Evolutionary conservation across 1,140 invertebrate species (phyloP).

Genomic region (Ostrea denselamellosa): DNA sequence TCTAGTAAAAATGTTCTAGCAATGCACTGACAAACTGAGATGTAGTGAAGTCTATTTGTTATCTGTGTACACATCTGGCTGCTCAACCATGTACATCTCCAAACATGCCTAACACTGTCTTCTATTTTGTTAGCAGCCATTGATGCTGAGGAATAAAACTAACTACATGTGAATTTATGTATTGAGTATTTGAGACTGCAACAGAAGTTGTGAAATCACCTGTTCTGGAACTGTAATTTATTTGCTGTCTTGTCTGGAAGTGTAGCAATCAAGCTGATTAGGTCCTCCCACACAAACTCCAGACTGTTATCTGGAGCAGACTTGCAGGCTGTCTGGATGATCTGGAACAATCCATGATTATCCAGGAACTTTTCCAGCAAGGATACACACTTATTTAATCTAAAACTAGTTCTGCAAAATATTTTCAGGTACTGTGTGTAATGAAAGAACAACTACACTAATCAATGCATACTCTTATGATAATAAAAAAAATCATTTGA

Average conservation of each 20-base stretch:
- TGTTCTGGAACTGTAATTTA: slow-evolving; percentile 64
- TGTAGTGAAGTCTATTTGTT: no score
- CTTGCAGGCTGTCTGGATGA: not conserved
- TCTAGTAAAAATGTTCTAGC: no score
- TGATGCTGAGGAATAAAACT: no score
- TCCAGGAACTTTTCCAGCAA: slow-evolving; percentile 22
- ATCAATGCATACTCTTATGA: not conserved
- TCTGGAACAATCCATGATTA: slow-evolving; percentile 7
- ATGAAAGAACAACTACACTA: not conserved
- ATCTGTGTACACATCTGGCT: no score
- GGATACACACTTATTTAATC: slow-evolving; percentile 29
- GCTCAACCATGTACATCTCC: no score
- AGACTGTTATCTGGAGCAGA: not conserved
- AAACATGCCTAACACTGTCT: no score
- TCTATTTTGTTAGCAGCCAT: no score
- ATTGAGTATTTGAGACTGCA: no score
- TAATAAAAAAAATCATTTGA: not conserved
- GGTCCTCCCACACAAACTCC: slow-evolving; percentile 63
- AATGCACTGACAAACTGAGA: no score
- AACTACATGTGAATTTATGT: no score
- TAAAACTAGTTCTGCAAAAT: slow-evolving; percentile 23
- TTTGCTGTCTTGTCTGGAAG: slow-evolving; percentile 72
- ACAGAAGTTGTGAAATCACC: slow-evolving; percentile 38
- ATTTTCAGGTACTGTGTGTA: not conserved
- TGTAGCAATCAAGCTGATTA: slow-evolving; percentile 58